Conservation (phyloP, 2,113 vertebrate genomes). For the Syngnathus scovelli region DNA sequence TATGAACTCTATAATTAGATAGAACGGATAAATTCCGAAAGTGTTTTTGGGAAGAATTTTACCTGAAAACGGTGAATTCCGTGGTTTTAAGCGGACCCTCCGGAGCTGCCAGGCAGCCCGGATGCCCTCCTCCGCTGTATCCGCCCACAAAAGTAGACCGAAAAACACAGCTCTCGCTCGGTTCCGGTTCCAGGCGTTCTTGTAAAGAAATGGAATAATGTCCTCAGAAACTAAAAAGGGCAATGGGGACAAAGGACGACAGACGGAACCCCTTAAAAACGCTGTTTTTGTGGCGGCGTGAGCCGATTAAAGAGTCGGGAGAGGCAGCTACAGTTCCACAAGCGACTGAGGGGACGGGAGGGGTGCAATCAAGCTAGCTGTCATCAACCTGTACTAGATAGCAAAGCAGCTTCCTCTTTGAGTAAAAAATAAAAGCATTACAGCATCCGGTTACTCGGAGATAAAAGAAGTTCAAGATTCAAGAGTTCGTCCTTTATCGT, state of each 20-base stretch:
- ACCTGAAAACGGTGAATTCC: slow-evolving; percentile 63
- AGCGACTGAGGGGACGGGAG: slow-evolving; percentile 41
- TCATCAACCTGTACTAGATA: background rate
- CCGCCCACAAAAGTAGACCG: slow-evolving; percentile 49
- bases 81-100: slow-evolving; percentile 49
- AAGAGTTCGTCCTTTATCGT: too few species aligned
- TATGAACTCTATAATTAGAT: slow-evolving; percentile 27
- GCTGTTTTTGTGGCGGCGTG: slow-evolving; percentile 21
- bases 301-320: slow-evolving; percentile 43
- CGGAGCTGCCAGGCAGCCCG: slow-evolving; percentile 70
- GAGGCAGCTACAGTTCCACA: slow-evolving; percentile 32
- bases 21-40: rapidly evolving
- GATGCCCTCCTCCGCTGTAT: slow-evolving; percentile 64
- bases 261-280: slow-evolving; percentile 30
- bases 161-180: slow-evolving; percentile 23
- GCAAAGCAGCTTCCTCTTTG: background rate
- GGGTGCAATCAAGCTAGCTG: slow-evolving; percentile 10
- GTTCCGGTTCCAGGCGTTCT: slow-evolving; percentile 12
- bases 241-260: background rate
- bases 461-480: too few species aligned
- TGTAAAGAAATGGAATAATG: slow-evolving; percentile 16
- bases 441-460: background rate
- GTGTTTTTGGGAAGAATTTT: slow-evolving; percentile 10
- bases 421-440: background rate
- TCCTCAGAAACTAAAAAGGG: slow-evolving; percentile 11